Evolutionary conservation across 2,797 vertebrate genomes (phyloP).

Genomic region (Mormyrus proboscirostris): DNA sequence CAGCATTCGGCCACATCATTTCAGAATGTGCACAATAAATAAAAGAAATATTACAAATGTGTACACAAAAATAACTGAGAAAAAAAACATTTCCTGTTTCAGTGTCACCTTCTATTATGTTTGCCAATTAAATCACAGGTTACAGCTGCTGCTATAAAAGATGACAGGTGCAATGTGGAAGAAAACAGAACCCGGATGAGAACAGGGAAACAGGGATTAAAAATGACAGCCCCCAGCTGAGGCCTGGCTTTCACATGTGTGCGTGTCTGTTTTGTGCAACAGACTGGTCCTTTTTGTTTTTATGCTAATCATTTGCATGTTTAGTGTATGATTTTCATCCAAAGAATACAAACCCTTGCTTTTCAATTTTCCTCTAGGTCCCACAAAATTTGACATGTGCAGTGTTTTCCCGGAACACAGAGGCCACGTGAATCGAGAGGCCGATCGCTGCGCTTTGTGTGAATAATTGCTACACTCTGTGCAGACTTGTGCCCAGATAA

Average conservation of each 20-base stretch:
- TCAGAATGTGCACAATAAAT: not conserved
- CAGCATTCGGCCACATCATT: not conserved
- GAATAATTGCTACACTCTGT: not conserved
- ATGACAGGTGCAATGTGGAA: not conserved
- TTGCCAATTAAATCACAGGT: not conserved
- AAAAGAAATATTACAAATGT: not conserved
- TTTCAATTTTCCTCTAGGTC: not conserved
- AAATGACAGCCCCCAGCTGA: not conserved
- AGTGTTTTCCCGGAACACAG: not conserved
- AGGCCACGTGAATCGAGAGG: not conserved
- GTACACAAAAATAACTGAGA: not conserved
- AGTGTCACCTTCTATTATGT: not conserved
- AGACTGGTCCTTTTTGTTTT: not conserved
- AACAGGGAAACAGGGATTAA: not conserved
- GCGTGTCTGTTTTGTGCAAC: not conserved
- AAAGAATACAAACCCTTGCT: not conserved
- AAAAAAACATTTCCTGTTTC: not conserved
- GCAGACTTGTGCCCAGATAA: not conserved
- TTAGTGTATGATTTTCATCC: not conserved
- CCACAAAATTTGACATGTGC: not conserved
- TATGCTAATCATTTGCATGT: not conserved
- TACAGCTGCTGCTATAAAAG: not conserved
- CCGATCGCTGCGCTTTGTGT: not conserved
- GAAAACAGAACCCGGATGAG: not conserved
- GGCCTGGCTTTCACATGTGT: not conserved